phyloP scores from a whole-genome alignment of 2,888 invertebrate species.

The Eudemis profundana region DNA sequence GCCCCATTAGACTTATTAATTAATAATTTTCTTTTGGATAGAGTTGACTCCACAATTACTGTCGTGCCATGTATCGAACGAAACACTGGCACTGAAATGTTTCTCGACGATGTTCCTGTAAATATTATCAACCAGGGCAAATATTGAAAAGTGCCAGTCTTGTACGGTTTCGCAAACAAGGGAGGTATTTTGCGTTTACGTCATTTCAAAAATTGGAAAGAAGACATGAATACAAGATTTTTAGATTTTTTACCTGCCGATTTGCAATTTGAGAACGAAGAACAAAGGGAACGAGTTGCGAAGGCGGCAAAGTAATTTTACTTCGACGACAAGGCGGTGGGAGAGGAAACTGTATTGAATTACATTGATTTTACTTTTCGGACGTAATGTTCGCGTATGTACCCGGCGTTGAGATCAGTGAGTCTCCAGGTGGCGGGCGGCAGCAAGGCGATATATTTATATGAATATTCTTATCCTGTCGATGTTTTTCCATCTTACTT shows the following conservation, averaged over 20 bases:
- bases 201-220: constrained; percentile 7
- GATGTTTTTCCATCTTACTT: constrained; percentile 1
- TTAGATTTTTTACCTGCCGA: constrained; percentile 8
- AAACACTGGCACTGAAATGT: background rate
- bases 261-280: constrained; percentile 11
- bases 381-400: constrained; percentile 56
- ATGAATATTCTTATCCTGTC: constrained; percentile 16
- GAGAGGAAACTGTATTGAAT: constrained; percentile 4
- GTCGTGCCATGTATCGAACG: constrained; percentile 13
- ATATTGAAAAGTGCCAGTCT: constrained; percentile 17
- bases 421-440: constrained; percentile 13
- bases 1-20: constrained; percentile 4
- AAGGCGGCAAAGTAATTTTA: constrained; percentile 24
- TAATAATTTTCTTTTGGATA: background rate
- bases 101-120: constrained; percentile 13
- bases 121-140: constrained; percentile 20
- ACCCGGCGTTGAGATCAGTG: constrained; percentile 10
- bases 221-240: constrained; percentile 21
- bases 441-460: constrained; percentile 23
- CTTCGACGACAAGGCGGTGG: constrained; percentile 42
- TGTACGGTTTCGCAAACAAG: constrained; percentile 22
- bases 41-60: constrained; percentile 8
- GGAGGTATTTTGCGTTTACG: constrained; percentile 10
- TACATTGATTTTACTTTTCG: constrained; percentile 23
- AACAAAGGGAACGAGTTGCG: constrained; percentile 10